Evolutionary conservation across 2,797 vertebrate species (phyloP).

Genomic region (Catostomus latipinnis): DNA sequence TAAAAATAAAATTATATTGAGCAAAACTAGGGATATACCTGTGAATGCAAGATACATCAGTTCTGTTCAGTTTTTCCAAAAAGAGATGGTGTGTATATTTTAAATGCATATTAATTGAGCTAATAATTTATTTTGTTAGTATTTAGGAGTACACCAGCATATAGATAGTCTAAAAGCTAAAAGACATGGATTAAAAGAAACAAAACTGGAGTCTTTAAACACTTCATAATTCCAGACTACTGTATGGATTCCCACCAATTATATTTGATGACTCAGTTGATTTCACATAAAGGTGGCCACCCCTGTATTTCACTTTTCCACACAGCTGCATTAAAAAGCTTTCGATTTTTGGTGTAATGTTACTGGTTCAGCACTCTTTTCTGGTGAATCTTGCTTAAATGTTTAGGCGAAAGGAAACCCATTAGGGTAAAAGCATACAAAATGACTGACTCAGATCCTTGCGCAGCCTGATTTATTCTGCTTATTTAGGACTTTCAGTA

Average conservation of each 20-base stretch:
- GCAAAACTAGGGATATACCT: too few species aligned
- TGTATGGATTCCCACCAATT: conserved; percentile 10
- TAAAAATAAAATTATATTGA: too few species aligned
- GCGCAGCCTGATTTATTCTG: background rate
- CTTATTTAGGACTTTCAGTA: conserved; percentile 22
- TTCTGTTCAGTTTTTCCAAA: too few species aligned
- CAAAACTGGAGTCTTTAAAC: too few species aligned
- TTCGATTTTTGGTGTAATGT: background rate
- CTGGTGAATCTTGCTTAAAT: conserved; percentile 1
- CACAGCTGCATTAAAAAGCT: conserved; percentile 24
- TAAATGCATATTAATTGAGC: too few species aligned
- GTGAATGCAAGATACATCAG: too few species aligned
- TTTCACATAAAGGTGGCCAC: background rate
- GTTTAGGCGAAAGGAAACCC: conserved; percentile 7
- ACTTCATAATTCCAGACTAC: background rate
- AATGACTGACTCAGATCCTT: conserved; percentile 25
- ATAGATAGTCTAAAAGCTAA: too few species aligned
- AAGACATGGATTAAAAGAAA: too few species aligned
- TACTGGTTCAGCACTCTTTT: conserved; percentile 9
- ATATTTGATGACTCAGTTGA: conserved; percentile 22
- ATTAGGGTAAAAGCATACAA: conserved; percentile 32
- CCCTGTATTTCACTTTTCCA: background rate
- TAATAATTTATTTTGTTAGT: too few species aligned
- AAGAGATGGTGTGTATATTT: too few species aligned
- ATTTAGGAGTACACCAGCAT: too few species aligned